Evolutionary conservation across 2,888 invertebrate genomes (phyloP).

Genomic region (Linnaemya vulpina): DNA sequence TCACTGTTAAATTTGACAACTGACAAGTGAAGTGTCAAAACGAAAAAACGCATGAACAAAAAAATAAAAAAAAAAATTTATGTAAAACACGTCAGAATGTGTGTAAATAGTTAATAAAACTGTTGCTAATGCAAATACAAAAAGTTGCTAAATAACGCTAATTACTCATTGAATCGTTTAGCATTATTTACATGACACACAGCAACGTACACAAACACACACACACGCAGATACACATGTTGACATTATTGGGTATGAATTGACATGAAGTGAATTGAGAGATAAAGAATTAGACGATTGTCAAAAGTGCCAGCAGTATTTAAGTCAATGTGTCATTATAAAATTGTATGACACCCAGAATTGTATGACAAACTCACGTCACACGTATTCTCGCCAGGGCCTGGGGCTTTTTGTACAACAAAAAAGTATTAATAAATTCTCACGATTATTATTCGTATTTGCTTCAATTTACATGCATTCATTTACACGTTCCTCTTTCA

Average conservation of each 20-base stretch:
- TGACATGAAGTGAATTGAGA: slow-evolving; percentile 33
- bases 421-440: slow-evolving; percentile 46
- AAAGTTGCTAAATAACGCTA: slow-evolving; percentile 69
- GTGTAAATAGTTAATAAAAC: slow-evolving; percentile 55
- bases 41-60: background rate
- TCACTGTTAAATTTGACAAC: slow-evolving; percentile 54
- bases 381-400: slow-evolving; percentile 39
- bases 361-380: slow-evolving; percentile 3
- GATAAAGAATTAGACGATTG: slow-evolving; percentile 44
- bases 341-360: slow-evolving; percentile 10
- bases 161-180: slow-evolving; percentile 72
- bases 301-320: slow-evolving; percentile 65
- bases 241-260: slow-evolving; percentile 17
- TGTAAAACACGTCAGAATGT: slow-evolving; percentile 56
- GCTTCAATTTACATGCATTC: slow-evolving; percentile 22
- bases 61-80: slow-evolving; percentile 3
- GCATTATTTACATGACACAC: slow-evolving; percentile 52
- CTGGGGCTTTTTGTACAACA: background rate
- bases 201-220: background rate
- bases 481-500: slow-evolving; percentile 29
- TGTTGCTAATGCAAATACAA: slow-evolving; percentile 44
- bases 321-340: slow-evolving; percentile 69
- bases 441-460: slow-evolving; percentile 63
- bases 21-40: slow-evolving; percentile 65
- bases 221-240: slow-evolving; percentile 1